Evolutionary conservation across 1,140 invertebrate genomes (phyloP).

Genomic region (Camponotus floridanus): DNA sequence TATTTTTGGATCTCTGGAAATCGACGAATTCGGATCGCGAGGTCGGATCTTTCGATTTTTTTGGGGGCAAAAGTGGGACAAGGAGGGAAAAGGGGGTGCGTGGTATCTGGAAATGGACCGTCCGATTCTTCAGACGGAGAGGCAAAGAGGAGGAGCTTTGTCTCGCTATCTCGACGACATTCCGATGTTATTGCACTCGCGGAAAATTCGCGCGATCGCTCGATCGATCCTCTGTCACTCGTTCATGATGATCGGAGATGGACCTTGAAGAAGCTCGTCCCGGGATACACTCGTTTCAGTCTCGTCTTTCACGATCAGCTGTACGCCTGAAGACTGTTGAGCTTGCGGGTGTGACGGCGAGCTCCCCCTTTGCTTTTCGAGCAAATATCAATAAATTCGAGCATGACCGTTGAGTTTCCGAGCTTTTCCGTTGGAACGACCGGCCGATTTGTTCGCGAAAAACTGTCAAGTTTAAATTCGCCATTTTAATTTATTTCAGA

Average conservation of each 20-base stretch:
- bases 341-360: constrained; percentile 70
- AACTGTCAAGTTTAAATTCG: background rate
- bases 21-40: background rate
- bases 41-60: constrained; percentile 7
- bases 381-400: constrained; percentile 84
- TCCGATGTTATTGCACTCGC: constrained; percentile 6
- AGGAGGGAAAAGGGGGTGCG: background rate
- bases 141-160: background rate
- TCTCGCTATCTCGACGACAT: constrained; percentile 49
- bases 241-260: background rate
- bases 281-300: background rate
- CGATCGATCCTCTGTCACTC: constrained; percentile 18
- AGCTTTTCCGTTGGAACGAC: constrained; percentile 36
- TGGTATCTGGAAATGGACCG: constrained; percentile 44
- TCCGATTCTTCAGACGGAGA: constrained; percentile 29
- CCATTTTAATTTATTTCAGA: background rate
- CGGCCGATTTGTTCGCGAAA: constrained; percentile 11
- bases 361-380: constrained; percentile 50
- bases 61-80: background rate
- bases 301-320: constrained; percentile 70
- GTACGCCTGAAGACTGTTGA: constrained; percentile 69
- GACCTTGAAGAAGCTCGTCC: background rate
- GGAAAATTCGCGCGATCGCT: background rate
- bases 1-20: background rate
- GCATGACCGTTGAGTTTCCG: constrained; percentile 77